Evolutionary conservation across 2,888 invertebrate species (phyloP).

Genomic region (Diarsia mendica): DNA sequence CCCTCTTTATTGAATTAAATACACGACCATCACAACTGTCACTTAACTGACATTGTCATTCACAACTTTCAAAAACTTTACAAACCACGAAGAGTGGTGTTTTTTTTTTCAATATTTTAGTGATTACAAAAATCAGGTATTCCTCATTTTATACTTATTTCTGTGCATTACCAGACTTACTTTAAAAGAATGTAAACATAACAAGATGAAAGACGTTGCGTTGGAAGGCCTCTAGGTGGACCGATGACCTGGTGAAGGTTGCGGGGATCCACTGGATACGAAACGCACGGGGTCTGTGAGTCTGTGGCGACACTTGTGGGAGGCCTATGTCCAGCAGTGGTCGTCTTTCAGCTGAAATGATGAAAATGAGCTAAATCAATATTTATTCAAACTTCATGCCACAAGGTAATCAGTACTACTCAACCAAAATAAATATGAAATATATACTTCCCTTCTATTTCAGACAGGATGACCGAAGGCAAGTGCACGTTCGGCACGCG

Average conservation of each 20-base stretch:
- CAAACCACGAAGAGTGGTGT: conserved; percentile 15
- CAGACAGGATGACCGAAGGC: conserved; percentile 63
- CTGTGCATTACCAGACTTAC: background rate
- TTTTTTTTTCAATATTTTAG: conserved; percentile 23
- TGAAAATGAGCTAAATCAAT: too few species aligned
- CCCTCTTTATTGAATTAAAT: background rate
- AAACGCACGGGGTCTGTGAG: too few species aligned
- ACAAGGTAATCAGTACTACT: too few species aligned
- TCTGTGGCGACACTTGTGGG: too few species aligned
- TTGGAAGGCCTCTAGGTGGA: too few species aligned
- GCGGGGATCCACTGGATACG: too few species aligned
- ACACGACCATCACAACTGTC: background rate
- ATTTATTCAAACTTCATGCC: too few species aligned
- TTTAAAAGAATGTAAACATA: background rate
- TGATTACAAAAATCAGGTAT: conserved; percentile 33
- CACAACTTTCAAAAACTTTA: conserved; percentile 19
- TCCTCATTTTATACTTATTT: background rate
- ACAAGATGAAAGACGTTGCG: too few species aligned
- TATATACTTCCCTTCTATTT: background rate
- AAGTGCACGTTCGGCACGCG: conserved; percentile 84
- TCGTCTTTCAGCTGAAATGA: too few species aligned
- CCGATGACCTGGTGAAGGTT: too few species aligned
- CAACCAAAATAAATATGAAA: too few species aligned
- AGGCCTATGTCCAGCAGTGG: too few species aligned
- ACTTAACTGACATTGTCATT: conserved; percentile 24